Evolutionary conservation across 1,140 invertebrate genomes (phyloP).

Genomic region (Drosophila sucinea): DNA sequence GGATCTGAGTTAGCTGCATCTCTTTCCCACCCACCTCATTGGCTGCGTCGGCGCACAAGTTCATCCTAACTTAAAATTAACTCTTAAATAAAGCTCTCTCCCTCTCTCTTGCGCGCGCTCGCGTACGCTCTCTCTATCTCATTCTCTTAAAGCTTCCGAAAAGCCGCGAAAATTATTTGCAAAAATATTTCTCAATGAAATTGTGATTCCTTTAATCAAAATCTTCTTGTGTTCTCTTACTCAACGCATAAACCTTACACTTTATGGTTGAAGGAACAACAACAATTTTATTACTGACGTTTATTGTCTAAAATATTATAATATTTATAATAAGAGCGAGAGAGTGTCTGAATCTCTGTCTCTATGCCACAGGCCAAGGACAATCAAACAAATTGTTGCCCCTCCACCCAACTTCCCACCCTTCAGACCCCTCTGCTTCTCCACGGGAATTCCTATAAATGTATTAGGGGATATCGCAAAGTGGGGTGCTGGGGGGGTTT

Average conservation of each 20-base stretch:
- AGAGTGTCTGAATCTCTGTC: slow-evolving; percentile 2
- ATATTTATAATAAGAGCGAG: slow-evolving; percentile 45
- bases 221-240: slow-evolving; percentile 21
- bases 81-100: slow-evolving; percentile 46
- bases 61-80: slow-evolving; percentile 20
- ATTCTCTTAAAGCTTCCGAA: slow-evolving; percentile 33
- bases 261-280: slow-evolving; percentile 43
- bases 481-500: slow-evolving; percentile 16
- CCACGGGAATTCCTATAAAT: no score
- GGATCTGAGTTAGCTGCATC: background rate
- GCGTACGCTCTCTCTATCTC: slow-evolving; percentile 5
- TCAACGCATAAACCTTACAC: slow-evolving; percentile 52
- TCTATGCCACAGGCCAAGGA: slow-evolving; percentile 39
- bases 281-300: slow-evolving; percentile 62
- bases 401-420: background rate
- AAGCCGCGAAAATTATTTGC: slow-evolving; percentile 2
- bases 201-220: slow-evolving; percentile 47
- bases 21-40: slow-evolving; percentile 3
- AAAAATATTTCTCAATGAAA: slow-evolving; percentile 40
- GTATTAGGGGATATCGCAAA: no score
- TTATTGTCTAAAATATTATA: slow-evolving; percentile 67
- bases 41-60: slow-evolving; percentile 30
- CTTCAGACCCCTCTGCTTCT: no score
- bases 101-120: slow-evolving; percentile 19
- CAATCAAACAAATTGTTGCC: slow-evolving; percentile 57